Evolutionary conservation across 2,888 invertebrate species (phyloP).

Genomic region (Syrista parreyssii): DNA sequence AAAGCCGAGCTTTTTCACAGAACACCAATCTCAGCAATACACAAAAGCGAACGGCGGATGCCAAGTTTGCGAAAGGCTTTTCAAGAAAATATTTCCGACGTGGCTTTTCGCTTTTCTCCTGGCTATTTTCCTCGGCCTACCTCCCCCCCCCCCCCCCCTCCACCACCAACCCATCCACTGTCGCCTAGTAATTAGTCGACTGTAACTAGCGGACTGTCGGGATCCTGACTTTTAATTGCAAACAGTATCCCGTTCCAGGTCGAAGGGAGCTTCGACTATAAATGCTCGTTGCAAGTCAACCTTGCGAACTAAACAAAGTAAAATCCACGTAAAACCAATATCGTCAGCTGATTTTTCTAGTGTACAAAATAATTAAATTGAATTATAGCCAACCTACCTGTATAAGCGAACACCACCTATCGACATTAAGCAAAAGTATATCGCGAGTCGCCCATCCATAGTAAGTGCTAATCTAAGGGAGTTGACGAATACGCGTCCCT

Average conservation of each 20-base stretch:
- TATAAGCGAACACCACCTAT: too few species aligned
- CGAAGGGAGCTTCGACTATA: not conserved
- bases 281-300: not conserved
- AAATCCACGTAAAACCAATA: not conserved
- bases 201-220: not conserved
- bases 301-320: not conserved
- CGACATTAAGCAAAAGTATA: too few species aligned
- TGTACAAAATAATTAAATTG: too few species aligned
- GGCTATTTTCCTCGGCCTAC: not conserved
- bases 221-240: not conserved
- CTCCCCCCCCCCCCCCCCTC: not conserved
- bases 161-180: not conserved
- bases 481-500: too few species aligned
- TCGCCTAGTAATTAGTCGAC: not conserved
- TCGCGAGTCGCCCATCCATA: too few species aligned
- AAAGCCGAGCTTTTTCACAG: not conserved
- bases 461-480: too few species aligned
- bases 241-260: not conserved
- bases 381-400: too few species aligned
- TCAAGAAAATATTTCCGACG: not conserved
- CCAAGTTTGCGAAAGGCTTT: not conserved
- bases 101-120: not conserved
- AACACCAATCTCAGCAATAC: not conserved
- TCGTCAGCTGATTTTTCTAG: not conserved
- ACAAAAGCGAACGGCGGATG: not conserved